Percentiles rank a stretch among this genome's conserved stretches.
phyloP scores from a whole-genome alignment of 2,797 vertebrate genomes.

The Sparidentex hasta region DNA sequence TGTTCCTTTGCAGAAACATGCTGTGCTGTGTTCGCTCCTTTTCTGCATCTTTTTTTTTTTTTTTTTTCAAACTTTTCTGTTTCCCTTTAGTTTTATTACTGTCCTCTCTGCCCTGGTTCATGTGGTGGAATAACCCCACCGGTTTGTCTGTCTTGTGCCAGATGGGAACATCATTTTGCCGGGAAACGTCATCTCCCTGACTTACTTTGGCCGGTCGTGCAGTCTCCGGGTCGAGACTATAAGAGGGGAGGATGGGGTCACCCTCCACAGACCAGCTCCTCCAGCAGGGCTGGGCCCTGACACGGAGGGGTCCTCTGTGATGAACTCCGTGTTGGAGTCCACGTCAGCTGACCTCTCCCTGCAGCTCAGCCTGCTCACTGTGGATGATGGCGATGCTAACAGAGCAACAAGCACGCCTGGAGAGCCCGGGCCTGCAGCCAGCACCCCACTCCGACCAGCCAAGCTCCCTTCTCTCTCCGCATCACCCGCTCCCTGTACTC shows the following conservation, averaged over 20 bases:
- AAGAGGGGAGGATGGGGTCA: conserved; percentile 87
- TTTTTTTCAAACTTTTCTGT: not conserved
- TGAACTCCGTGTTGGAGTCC: conserved; percentile 66
- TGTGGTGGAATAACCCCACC: conserved; percentile 4
- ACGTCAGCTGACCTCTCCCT: conserved; percentile 86
- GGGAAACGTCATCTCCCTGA: conserved; percentile 88
- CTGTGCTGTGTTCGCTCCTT: not conserved
- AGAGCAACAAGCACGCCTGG: conserved; percentile 10
- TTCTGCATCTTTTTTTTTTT: not conserved
- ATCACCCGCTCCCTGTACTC: conserved; percentile 60
- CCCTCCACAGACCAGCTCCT: conserved; percentile 64
- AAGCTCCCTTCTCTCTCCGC: conserved; percentile 36
- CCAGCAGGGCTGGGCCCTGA: conserved; percentile 31
- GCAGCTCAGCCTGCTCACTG: conserved; percentile 85
- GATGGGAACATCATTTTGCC: conserved; percentile 91
- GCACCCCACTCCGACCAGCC: conserved; percentile 79
- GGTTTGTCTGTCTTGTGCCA: conserved; percentile 67
- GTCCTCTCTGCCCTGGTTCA: not conserved
- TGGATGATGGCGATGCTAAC: conserved; percentile 67
- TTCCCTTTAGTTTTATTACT: not conserved
- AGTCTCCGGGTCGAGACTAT: conserved; percentile 85
- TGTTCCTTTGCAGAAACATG: too few species aligned
- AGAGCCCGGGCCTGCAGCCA: conserved; percentile 65
- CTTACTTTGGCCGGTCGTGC: conserved; percentile 90
- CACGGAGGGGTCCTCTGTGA: conserved; percentile 51